A percentile compares a stretch with the other conserved stretches of the same genome.
phyloP scores from a whole-genome alignment of 2,888 invertebrate genomes.

The Synanthedon andrenaeformis region DNA sequence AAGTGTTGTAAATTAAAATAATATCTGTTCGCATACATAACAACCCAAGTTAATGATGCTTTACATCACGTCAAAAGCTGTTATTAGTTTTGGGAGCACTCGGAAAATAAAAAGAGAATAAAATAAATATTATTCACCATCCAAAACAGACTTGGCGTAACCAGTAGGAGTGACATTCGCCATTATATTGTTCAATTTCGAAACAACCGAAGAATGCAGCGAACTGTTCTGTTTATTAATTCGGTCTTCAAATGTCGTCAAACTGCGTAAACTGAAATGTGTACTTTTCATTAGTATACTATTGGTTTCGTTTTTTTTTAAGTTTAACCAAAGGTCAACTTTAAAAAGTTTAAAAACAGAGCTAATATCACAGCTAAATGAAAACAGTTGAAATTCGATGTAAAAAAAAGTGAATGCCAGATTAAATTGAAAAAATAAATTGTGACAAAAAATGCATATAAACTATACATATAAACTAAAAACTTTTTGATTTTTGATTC shows the following conservation, averaged over 20 bases:
- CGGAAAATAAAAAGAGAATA: neutral
- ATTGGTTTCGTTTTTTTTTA: neutral
- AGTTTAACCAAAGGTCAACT: neutral
- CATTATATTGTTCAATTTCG: conserved; percentile 32
- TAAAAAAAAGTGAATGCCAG: too few relatives aligned
- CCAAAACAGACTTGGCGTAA: conserved; percentile 20
- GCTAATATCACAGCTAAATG: too few relatives aligned
- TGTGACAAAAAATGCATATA: too few relatives aligned
- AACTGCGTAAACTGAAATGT: conserved; percentile 30
- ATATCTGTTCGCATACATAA: too few relatives aligned
- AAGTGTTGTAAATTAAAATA: too few relatives aligned
- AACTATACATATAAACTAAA: too few relatives aligned
- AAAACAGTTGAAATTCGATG: too few relatives aligned
- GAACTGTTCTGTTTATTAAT: conserved; percentile 22
- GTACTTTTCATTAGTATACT: neutral
- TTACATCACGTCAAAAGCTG: neutral
- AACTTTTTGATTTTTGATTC: too few relatives aligned
- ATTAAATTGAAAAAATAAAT: too few relatives aligned
- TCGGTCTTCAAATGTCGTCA: conserved; percentile 35
- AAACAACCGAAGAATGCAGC: conserved; percentile 20
- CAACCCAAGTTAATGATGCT: too few relatives aligned
- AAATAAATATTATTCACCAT: conserved; percentile 14
- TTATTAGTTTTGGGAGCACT: conserved; percentile 1
- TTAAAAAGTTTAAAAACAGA: too few relatives aligned
- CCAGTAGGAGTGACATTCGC: conserved; percentile 21